Conservation (phyloP, 2,888 invertebrate genomes). For the Cybosia mesomella region DNA sequence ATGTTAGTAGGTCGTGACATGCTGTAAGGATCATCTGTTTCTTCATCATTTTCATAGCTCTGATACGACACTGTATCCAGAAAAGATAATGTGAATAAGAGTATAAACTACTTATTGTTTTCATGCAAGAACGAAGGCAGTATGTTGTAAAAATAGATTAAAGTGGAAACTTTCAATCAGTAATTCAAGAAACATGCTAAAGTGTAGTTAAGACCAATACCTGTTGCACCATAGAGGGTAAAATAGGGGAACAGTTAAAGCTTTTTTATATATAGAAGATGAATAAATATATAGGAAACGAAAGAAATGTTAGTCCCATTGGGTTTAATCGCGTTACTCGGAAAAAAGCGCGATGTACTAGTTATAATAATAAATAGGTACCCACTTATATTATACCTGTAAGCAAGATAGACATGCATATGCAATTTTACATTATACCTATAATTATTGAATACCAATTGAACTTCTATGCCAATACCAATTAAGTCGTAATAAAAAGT, state of each 20-base stretch:
- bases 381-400: background rate
- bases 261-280: conserved; percentile 3
- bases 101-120: conserved; percentile 3
- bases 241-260: background rate
- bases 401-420: conserved; percentile 19
- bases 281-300: background rate
- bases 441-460: background rate
- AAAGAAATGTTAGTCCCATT: background rate
- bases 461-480: background rate
- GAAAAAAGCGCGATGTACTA: conserved; percentile 1
- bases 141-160: conserved; percentile 6
- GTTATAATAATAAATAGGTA: background rate
- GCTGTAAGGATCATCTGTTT: conserved; percentile 69
- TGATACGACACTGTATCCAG: conserved; percentile 69
- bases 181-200: conserved; percentile 34
- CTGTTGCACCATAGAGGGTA: background rate
- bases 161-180: background rate
- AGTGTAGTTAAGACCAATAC: conserved; percentile 17
- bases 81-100: conserved; percentile 2
- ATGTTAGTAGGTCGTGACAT: conserved; percentile 75
- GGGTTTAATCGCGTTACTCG: background rate
- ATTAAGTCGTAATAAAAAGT: background rate
- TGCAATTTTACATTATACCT: background rate
- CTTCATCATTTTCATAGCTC: conserved; percentile 84
- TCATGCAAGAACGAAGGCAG: conserved; percentile 42